Percentiles rank a stretch among this genome's conserved stretches.
Evolutionary conservation across 1,140 invertebrate species (phyloP).

Genomic region (Ruditapes philippinarum): DNA sequence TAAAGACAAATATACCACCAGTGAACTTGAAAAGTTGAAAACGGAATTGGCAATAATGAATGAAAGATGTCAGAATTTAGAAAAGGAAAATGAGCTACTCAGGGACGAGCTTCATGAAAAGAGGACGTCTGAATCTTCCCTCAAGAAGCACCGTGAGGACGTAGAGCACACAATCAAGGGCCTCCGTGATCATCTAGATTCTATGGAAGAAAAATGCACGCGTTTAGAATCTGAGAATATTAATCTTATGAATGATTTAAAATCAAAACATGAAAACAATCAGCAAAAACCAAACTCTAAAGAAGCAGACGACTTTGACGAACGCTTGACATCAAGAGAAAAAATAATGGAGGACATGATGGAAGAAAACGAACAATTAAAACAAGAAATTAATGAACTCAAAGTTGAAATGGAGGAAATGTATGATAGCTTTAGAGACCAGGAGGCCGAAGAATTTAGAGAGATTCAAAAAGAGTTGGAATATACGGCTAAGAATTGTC

Average conservation of each 20-base stretch:
- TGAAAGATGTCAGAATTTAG: conserved; percentile 71
- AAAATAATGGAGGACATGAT: conserved; percentile 96
- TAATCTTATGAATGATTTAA: conserved; percentile 76
- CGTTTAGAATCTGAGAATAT: conserved; percentile 77
- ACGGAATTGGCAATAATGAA: conserved; percentile 84
- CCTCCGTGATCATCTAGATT: conserved; percentile 69
- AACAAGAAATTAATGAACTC: conserved; percentile 96
- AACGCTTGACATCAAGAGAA: conserved; percentile 77
- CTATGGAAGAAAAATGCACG: conserved; percentile 76
- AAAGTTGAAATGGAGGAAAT: conserved; percentile 99
- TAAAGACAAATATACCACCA: conserved; percentile 54
- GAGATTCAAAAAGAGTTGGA: conserved; percentile 88
- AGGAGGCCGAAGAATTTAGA: conserved; percentile 99
- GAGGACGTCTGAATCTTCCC: conserved; percentile 62
- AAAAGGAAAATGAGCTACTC: conserved; percentile 74
- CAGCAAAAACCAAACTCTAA: conserved; percentile 43
- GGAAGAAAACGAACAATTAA: conserved; percentile 98
- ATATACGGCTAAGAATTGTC: conserved; percentile 96
- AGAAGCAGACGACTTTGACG: conserved; percentile 54
- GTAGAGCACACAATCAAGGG: conserved; percentile 69
- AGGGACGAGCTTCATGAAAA: conserved; percentile 70
- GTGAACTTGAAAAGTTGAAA: conserved; percentile 84
- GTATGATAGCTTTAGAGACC: conserved; percentile 98
- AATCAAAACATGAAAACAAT: conserved; percentile 67
- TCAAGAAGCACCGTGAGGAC: conserved; percentile 68